A percentile compares a stretch with the other conserved stretches of the same genome.
Conservation (phyloP, 2,797 vertebrate genomes). For the Parambassis ranga region DNA sequence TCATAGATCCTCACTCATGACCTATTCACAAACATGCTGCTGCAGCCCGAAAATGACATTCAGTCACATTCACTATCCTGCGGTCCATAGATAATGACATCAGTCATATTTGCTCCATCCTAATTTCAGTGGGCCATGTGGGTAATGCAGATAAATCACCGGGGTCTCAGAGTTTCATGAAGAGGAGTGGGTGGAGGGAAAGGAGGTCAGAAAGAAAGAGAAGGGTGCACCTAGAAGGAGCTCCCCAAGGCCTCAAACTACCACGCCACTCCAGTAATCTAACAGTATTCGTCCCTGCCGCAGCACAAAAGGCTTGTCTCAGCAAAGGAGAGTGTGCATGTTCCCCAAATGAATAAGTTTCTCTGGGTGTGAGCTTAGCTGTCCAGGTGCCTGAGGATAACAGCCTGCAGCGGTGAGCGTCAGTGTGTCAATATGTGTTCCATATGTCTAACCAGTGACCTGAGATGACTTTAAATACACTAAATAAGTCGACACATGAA, state of each 20-base stretch:
- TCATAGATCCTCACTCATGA: slow-evolving; percentile 23
- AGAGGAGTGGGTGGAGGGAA: slow-evolving; percentile 6
- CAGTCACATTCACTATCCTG: slow-evolving; percentile 29
- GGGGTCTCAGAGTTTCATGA: slow-evolving; percentile 30
- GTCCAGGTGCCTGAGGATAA: slow-evolving; percentile 58
- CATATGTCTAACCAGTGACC: slow-evolving; percentile 17
- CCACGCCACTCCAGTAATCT: slow-evolving; percentile 17
- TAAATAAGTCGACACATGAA: neutral
- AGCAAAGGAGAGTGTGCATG: slow-evolving; percentile 24
- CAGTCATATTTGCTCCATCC: slow-evolving; percentile 42
- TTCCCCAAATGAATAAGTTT: slow-evolving; percentile 58
- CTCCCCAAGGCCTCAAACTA: slow-evolving; percentile 25
- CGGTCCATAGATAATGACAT: slow-evolving; percentile 61
- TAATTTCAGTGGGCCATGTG: slow-evolving; percentile 58
- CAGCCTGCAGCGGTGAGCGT: slow-evolving; percentile 52
- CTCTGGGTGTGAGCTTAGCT: slow-evolving; percentile 47
- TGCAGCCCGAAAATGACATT: slow-evolving; percentile 25
- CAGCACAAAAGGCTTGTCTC: slow-evolving; percentile 43
- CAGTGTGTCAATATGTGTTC: slow-evolving; percentile 8
- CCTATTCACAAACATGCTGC: slow-evolving; percentile 37
- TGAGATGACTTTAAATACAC: slow-evolving; percentile 7
- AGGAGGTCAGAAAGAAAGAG: slow-evolving; percentile 42
- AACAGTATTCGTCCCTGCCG: slow-evolving; percentile 43
- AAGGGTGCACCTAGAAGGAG: slow-evolving; percentile 16
- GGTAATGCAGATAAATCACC: slow-evolving; percentile 63